Base-by-base conservation (phyloP, 1,140 invertebrate species). In the Plutomurus gul region DNA sequence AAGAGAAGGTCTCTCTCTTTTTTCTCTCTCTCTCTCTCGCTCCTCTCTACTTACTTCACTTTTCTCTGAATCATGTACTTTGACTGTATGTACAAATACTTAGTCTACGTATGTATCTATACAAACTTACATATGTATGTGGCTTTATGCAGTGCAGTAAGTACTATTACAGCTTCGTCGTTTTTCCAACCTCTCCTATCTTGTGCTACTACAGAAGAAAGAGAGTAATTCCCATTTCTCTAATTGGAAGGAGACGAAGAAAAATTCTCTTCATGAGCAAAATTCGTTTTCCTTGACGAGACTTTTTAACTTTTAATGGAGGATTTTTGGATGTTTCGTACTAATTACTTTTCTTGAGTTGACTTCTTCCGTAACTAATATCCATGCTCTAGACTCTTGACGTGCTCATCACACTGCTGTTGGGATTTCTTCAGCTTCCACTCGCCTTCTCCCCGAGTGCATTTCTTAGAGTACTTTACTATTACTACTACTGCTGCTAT, bases 301-400 rank as follows among this genome's bases (percentile, higher is more conserved):
- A 46, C 72, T 49, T 46, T 74, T 74, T 74, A 74, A 74, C 72
- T 74, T 74, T 74, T 74, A 74, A 74, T 74, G 72, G 72, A 74
- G 72, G 72, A 74, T 46, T 74, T 74, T 74, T 74, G 56, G 36
- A 72, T 72, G 70, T 43, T 43, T 39, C 36, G 70, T 43, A 72
- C 70, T 72, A 72, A 72, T 72, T 72, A 72, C 70, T 72, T 72
- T 72, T 65, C 56, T 65, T 65, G 27, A 65, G 56, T 65, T 65
- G 56, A 65, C 56, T 65, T 65, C 30, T 25, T 65, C 56, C 56
- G 56, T 65, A 65, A 65, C 56, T 65, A 72, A 72, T 72, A 72
- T 72, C 70, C 70, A 72, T 72, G 56, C 56, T 65, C 27, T 65
- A 65, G 56, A 65, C 56, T 65, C 56, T 65, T 65, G 56, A 65